These are phyloP conservation scores for Octomys mimax DNA, from an alignment of 2,797 vertebrate genomes.

Conservation along the genomic window DNA sequence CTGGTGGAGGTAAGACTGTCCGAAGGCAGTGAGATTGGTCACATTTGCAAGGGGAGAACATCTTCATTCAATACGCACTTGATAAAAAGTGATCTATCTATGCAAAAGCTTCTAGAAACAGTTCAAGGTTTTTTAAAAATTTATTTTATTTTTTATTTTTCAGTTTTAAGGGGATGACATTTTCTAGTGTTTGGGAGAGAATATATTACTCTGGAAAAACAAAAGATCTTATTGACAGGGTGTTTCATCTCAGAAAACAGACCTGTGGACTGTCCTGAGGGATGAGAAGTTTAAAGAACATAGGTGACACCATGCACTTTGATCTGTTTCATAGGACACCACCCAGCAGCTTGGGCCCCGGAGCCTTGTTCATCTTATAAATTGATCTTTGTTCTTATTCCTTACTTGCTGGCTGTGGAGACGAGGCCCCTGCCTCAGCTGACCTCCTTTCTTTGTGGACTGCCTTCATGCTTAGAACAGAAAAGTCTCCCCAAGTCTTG, in stretches of 20 bases:
- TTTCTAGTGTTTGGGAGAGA: constrained; percentile 55
- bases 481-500: not conserved
- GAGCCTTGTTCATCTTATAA: constrained; percentile 58
- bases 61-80: not conserved
- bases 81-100: constrained; percentile 56
- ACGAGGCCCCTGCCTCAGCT: constrained; percentile 41
- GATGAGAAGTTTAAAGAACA: constrained; percentile 46
- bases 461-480: constrained; percentile 19
- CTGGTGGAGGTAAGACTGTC: not conserved
- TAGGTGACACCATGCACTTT: constrained; percentile 16
- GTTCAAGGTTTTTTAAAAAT: not conserved
- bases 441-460: constrained; percentile 22
- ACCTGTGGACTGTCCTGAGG: not conserved
- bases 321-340: constrained; percentile 49
- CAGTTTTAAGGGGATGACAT: not conserved
- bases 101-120: not conserved
- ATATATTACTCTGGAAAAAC: constrained; percentile 63
- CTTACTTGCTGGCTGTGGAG: constrained; percentile 28
- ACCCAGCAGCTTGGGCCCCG: not conserved
- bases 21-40: not conserved
- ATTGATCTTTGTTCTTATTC: constrained; percentile 44
- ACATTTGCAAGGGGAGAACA: accelerated
- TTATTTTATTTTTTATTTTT: not conserved
- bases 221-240: constrained; percentile 47
- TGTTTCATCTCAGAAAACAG: constrained; percentile 63